Base-by-base conservation (phyloP, 2,797 vertebrate genomes). In the Pseudochaenichthys georgianus region DNA sequence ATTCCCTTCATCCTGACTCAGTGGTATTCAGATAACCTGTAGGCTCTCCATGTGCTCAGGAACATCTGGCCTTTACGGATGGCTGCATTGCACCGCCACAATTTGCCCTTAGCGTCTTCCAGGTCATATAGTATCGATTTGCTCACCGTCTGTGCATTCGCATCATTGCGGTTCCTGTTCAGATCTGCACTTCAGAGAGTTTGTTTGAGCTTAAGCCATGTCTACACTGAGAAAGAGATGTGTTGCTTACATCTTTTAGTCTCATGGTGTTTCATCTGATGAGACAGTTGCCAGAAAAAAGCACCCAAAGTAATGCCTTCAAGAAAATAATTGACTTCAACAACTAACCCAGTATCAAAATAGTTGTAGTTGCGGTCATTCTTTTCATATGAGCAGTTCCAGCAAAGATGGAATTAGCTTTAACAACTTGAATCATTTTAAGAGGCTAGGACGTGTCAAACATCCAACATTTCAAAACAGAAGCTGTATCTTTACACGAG, bases 31-130 rank as follows among this genome's bases (percentile, higher is more conserved):
- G 70, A 55, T 64, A 52, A 78, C 70, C 64, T 68, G 63, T 61
- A 50, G 81, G 65, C 42, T 80, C 66, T 62, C 47, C 7, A 46
- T 6, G 50, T 59, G 70, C 65, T 62, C 62, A 38, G 61, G 71
- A 90, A 89, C 90, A 91, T 88, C 86, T 92, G 90, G 90, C 59
- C 79, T 86, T 87, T 61, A 79, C 71, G 88, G 87, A 84, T 76
- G 80, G 83, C 68, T 72, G 83, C 51, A 61, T 75, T 21, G 42
- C 74, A 78, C 80, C 31, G 69, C 61, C 23, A 4, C 76, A 58
- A 13, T 73, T 60, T 68, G 89, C 87, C 83, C 67, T 54, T 2
- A 65, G 85, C 78, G 0, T 79, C 85, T 79, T 88, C 80, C 85
- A 75, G 91, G 84, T 89, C 86, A 82, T 81, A 75, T 67, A 23